Conservation (phyloP, 1,140 invertebrate species). For the Hesperophylax magnus region DNA sequence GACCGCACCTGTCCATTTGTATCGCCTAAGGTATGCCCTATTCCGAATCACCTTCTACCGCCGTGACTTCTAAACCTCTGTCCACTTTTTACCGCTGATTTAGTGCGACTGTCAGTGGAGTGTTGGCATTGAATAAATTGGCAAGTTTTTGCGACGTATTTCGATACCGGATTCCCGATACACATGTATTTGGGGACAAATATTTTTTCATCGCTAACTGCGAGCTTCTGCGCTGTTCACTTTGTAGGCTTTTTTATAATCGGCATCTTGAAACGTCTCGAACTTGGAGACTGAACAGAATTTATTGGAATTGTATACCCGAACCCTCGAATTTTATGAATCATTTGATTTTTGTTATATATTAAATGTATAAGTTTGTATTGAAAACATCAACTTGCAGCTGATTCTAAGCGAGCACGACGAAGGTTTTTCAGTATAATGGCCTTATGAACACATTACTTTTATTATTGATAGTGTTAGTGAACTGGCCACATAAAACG, state of each 20-base stretch:
- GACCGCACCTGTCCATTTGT: neutral
- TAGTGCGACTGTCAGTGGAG: conserved; percentile 43
- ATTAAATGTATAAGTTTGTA: too few relatives aligned
- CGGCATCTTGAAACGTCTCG: conserved; percentile 2
- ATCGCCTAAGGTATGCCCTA: neutral
- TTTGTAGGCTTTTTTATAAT: conserved; percentile 20
- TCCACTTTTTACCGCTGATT: conserved; percentile 50
- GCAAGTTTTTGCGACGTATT: conserved; percentile 52
- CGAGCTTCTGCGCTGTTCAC: conserved; percentile 23
- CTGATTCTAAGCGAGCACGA: too few relatives aligned
- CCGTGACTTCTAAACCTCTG: neutral
- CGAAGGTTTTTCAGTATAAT: too few relatives aligned
- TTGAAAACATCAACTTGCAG: too few relatives aligned
- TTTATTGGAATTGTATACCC: too few relatives aligned
- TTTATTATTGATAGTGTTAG: too few relatives aligned
- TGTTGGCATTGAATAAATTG: conserved; percentile 55
- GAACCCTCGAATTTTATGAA: too few relatives aligned
- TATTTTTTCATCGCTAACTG: conserved; percentile 20
- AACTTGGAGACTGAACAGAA: neutral
- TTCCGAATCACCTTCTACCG: neutral
- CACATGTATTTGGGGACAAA: conserved; percentile 46
- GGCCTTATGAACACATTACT: too few relatives aligned
- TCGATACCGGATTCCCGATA: conserved; percentile 47
- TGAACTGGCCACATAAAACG: too few relatives aligned
- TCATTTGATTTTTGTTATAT: too few relatives aligned